Evolutionary conservation across 1,140 invertebrate genomes (phyloP), one percentile per base, ranked within the genome.

Genomic region (Anoplolepis gracilipes): DNA sequence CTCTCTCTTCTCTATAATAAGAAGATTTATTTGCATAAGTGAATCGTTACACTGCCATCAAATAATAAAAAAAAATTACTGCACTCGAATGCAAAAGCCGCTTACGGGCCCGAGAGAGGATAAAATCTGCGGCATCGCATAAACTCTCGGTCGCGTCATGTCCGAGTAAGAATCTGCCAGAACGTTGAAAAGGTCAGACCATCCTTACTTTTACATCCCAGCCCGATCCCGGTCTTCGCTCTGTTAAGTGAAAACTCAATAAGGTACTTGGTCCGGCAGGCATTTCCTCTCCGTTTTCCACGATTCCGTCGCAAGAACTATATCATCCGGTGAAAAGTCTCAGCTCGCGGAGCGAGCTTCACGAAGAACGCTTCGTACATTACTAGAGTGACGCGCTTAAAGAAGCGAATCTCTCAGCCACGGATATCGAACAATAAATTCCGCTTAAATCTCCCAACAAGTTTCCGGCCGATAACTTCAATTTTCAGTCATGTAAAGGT

Each of bases 401-500:
- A 69, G 28, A 42, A 61, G 65, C 36, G 65, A 59, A 42, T 22
- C 25, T 70, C 64, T 69, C 78, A 25, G 65, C 25, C 49, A 30
- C 36, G 65, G 8, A 19, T 46, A 46, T 39, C 30, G 46, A 39
- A 64, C 72, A 77, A 77, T 76, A 73, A 76, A 84, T 84, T 77
- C 42, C 59, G 69, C 13, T 76, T 77, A 77, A 84, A 77, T 62
- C 46, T 76, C 46, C 69, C 3, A 84, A 55, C 42, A n/a, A 53
- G 57, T 61, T 57, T 62, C 39, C 79, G 67, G 13, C 36, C 33
- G 77, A 49, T 79, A 84, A 84, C 55, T 84, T 84, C 39, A 84
- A 82, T 82, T 82, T 82, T 69, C 79, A 61, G 13, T 84, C 79
- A 84, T 84, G 75, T 75, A 84, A 84, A 84, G 79, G 79, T 61